A percentile compares a stretch with the other conserved stretches of the same genome.
These are phyloP conservation scores for Pocota personata DNA, from an alignment of 2,888 invertebrate species.

Conservation along the genomic window DNA sequence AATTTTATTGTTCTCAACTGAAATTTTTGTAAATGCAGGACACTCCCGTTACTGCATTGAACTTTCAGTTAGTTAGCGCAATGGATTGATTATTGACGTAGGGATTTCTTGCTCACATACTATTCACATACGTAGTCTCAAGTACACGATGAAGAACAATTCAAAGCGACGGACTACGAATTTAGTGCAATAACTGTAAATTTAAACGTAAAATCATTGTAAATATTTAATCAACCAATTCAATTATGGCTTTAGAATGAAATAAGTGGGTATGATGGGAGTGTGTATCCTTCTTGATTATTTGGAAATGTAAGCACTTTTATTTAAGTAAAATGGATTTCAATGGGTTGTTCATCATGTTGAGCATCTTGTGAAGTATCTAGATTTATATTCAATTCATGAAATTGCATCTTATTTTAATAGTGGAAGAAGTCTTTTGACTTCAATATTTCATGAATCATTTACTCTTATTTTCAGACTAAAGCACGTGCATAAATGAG, in stretches of 20 bases:
- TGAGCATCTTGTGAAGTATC: not conserved
- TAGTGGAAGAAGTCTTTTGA: not conserved
- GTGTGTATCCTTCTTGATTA: not conserved
- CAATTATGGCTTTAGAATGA: slow-evolving; percentile 20
- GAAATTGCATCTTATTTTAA: not conserved
- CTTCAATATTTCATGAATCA: not conserved
- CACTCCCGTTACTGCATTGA: slow-evolving; percentile 4
- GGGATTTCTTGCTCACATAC: slow-evolving; percentile 15
- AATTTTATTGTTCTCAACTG: not conserved
- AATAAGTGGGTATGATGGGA: not conserved
- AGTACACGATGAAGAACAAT: slow-evolving; percentile 2
- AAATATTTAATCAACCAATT: slow-evolving; percentile 57
- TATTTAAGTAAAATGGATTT: not conserved
- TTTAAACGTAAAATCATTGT: slow-evolving; percentile 41
- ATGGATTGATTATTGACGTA: slow-evolving; percentile 35
- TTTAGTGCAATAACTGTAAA: slow-evolving; percentile 31
- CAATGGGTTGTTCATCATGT: not conserved
- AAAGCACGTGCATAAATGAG: not conserved
- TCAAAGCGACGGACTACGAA: not conserved
- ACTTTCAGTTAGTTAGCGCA: slow-evolving; percentile 16
- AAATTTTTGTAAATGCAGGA: not conserved
- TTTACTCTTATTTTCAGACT: not conserved
- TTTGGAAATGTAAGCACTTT: not conserved
- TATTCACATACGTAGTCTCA: slow-evolving; percentile 33
- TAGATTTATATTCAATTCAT: not conserved